A percentile compares a stretch with the other conserved stretches of the same genome.
phyloP scores from a whole-genome alignment of 2,797 vertebrate species.

The Chelon labrosus region DNA sequence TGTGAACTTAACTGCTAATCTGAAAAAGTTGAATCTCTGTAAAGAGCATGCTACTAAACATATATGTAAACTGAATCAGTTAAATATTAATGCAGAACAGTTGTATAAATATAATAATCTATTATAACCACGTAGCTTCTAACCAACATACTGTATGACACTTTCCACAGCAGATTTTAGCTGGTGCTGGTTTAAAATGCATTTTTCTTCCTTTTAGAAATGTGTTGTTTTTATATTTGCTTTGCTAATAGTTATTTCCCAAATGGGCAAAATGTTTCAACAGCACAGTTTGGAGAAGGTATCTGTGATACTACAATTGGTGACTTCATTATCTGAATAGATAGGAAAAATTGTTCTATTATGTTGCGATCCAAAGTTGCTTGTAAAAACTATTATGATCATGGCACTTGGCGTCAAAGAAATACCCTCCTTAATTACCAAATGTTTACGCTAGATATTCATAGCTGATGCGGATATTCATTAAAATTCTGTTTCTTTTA shows the following conservation, averaged over 20 bases:
- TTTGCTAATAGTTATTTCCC: conserved; percentile 35
- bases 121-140: background rate
- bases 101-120: background rate
- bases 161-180: conserved; percentile 31
- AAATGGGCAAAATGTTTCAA: conserved; percentile 61
- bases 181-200: conserved; percentile 1
- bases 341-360: background rate
- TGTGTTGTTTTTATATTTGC: conserved; percentile 34
- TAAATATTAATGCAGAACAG: background rate
- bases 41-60: background rate
- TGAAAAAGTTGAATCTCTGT: background rate
- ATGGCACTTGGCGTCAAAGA: conserved; percentile 69
- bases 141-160: conserved; percentile 42
- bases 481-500: conserved; percentile 14
- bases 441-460: too few relatives aligned
- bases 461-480: background rate
- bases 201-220: conserved; percentile 11
- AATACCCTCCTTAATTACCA: background rate
- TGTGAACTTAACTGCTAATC: background rate
- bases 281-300: conserved; percentile 81
- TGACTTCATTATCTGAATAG: conserved; percentile 62
- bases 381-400: conserved; percentile 37
- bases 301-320: conserved; percentile 46
- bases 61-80: background rate
- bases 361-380: conserved; percentile 14